Evolutionary conservation across 1,140 invertebrate genomes (phyloP), one percentile per base, ranked within the genome.

Genomic region (Fopius arisanus): DNA sequence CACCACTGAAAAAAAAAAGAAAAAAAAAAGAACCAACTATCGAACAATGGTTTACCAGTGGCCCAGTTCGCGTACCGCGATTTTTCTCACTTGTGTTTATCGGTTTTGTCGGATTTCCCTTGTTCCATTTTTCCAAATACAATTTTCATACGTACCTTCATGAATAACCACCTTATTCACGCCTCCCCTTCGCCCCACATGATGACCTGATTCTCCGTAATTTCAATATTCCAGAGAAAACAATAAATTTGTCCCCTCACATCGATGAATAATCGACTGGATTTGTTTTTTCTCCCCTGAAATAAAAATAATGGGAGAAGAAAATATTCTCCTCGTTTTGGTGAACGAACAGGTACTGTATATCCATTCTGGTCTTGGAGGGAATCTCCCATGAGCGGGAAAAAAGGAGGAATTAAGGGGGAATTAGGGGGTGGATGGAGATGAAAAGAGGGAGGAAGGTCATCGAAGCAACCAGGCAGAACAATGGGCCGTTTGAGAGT

Each of bases 401-500:
- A 23, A 2, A 12, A 48, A 12, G 16, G 14, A 19, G 41, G 14
- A 14, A 12, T 7, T 3, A 3, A 33, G 31, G 31, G 43, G 43
- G 14, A 68, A 63, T 21, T 41, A 40, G 54, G 70, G 40, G 70
- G 59, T 7, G 29, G 73, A 62, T 29, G 37, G 54, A 48, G 28
- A 66, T 29, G 67, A 41, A 71, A 12, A 70, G 70, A 75, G 75
- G 68, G 43, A 79, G 76, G 65, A 73, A 81, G 80, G 79, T 80
- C 80, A 79, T 81, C 75, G 77, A 81, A 75, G 76, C 79, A 79
- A 78, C 77, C 73, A 59, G 63, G 78, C 79, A 78, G 81, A 82
- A 82, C 81, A 82, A 82, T 82, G 78, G 81, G 75, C 79, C 81
- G 79, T 82, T 80, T 78, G 71, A 81, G 41, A 70, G 67, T 16